A percentile compares a stretch with the other conserved stretches of the same genome.
Evolutionary conservation across 2,113 vertebrate genomes (phyloP).

Genomic region (Sander lucioperca): DNA sequence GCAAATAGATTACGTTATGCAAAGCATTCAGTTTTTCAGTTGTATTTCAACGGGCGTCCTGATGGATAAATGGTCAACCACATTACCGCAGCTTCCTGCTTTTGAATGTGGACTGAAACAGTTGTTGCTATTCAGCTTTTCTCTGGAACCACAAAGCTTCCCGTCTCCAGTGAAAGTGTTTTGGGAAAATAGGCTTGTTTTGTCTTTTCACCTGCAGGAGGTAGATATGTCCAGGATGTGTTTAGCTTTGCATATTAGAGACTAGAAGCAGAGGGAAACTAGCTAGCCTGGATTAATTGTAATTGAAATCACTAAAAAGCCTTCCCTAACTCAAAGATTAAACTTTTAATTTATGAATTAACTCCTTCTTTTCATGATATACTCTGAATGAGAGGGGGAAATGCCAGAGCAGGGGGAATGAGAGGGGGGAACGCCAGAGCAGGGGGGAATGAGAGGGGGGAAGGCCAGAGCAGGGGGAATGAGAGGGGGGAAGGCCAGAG

Average conservation of each 20-base stretch:
- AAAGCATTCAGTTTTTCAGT: not conserved
- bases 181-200: not conserved
- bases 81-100: constrained; percentile 10
- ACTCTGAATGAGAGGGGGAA: no score
- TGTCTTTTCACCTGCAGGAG: not conserved
- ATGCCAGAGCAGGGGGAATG: no score
- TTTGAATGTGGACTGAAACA: not conserved
- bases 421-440: no score
- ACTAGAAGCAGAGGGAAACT: not conserved
- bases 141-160: not conserved
- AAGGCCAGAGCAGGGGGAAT: no score
- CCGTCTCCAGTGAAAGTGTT: not conserved
- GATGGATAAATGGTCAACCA: not conserved
- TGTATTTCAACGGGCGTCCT: not conserved
- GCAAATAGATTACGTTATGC: not conserved
- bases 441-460: no score
- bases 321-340: not conserved
- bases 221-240: not conserved
- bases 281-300: no score
- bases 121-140: not conserved
- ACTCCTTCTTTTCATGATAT: not conserved
- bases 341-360: not conserved
- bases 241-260: not conserved
- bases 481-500: no score
- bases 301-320: not conserved